These are phyloP conservation scores for Cliona cf. orientalis DNA, from an alignment of 37 sponge, comb jelly and placozoan genomes.

Conservation along the genomic window DNA sequence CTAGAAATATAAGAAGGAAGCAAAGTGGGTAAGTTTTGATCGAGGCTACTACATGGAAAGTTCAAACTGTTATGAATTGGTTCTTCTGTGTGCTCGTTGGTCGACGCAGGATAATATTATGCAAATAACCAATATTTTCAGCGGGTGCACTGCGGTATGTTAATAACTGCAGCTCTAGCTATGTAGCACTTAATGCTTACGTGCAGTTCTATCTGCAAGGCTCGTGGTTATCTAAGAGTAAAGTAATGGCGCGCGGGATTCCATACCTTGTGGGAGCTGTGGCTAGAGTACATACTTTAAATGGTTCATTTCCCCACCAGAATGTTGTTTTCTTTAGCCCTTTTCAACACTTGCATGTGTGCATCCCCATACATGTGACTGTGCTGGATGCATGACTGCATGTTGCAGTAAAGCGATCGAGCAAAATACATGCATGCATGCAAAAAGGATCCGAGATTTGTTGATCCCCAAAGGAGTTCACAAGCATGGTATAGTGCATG, in stretches of 20 bases:
- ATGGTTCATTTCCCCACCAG: slow-evolving; percentile 24
- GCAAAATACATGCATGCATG: not conserved
- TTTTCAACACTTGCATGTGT: not conserved
- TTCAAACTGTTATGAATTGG: not conserved
- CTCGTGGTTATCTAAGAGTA: no score
- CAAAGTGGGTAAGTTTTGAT: no score
- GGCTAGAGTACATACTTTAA: slow-evolving; percentile 9
- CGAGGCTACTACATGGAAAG: no score
- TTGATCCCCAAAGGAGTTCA: not conserved
- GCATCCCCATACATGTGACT: not conserved
- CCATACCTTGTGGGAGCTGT: slow-evolving; percentile 4
- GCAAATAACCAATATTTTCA: not conserved
- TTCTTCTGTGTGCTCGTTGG: not conserved
- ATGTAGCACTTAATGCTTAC: no score
- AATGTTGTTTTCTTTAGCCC: slow-evolving; percentile 17
- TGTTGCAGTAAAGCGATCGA: not conserved
- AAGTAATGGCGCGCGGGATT: slow-evolving; percentile 2
- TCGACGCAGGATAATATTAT: not conserved
- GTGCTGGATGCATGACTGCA: not conserved
- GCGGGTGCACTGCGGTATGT: not conserved
- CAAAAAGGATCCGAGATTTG: not conserved
- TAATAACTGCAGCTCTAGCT: no score
- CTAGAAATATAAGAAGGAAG: no score
- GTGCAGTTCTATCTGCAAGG: no score
- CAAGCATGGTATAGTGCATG: not conserved